These are phyloP conservation scores for Anaspis maculata DNA, from an alignment of 2,888 invertebrate species.

Conservation along the genomic window DNA sequence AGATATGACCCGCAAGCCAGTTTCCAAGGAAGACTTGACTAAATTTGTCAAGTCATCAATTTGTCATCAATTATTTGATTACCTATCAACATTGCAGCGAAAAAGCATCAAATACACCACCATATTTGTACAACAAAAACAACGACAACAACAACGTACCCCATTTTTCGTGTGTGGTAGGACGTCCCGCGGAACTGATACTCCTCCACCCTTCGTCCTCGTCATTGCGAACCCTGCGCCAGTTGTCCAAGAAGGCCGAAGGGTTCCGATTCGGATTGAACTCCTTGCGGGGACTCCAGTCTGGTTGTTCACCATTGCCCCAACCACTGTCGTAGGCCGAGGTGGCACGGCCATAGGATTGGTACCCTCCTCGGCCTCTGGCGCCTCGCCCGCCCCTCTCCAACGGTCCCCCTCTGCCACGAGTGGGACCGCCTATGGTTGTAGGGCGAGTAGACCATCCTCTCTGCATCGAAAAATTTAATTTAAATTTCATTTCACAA, in stretches of 20 bases:
- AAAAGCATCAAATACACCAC: too few relatives aligned
- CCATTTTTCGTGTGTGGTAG: conserved; percentile 46
- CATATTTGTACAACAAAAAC: too few relatives aligned
- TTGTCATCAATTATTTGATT: not conserved
- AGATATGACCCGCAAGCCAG: too few relatives aligned
- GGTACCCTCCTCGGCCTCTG: conserved; percentile 33
- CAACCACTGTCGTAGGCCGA: conserved; percentile 45
- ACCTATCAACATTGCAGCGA: conserved; percentile 20
- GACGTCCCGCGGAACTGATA: conserved; percentile 7
- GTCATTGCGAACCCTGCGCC: conserved; percentile 44
- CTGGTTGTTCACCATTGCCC: conserved; percentile 49
- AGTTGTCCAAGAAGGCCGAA: conserved; percentile 40
- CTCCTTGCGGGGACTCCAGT: conserved; percentile 54
- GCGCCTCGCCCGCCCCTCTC: conserved; percentile 41
- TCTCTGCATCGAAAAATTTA: too few relatives aligned
- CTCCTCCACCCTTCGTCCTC: conserved; percentile 43
- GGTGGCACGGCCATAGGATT: conserved; percentile 30
- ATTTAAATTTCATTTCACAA: too few relatives aligned
- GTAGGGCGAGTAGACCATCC: conserved; percentile 44
- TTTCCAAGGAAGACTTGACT: not conserved
- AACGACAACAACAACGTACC: too few relatives aligned
- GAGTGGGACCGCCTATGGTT: conserved; percentile 31
- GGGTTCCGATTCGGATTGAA: conserved; percentile 41
- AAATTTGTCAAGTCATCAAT: conserved; percentile 1
- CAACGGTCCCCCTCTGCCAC: conserved; percentile 44